These are phyloP conservation scores for Hypomecis atomaria DNA, from an alignment of 2,888 invertebrate genomes.

Conservation along the genomic window DNA sequence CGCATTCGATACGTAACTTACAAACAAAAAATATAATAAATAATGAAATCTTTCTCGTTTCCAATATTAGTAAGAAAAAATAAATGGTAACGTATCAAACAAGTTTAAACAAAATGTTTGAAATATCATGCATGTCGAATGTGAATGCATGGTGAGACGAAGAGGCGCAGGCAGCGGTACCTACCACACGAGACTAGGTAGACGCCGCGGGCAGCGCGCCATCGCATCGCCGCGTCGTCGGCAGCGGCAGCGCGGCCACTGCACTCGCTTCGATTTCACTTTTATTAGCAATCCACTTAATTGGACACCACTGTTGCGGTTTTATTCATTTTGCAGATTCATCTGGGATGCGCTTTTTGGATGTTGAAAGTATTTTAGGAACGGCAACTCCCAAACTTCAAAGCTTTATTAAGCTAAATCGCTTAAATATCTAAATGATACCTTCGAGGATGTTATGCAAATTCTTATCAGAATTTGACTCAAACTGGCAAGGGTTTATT, in stretches of 20 bases:
- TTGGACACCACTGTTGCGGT: constrained; percentile 82
- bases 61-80: no score
- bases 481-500: background rate
- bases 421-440: background rate
- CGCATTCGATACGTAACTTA: no score
- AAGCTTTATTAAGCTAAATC: background rate
- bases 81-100: no score
- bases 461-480: background rate
- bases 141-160: constrained; percentile 9
- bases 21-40: no score
- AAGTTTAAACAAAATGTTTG: no score
- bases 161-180: constrained; percentile 18
- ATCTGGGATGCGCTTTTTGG: constrained; percentile 65
- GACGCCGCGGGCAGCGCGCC: constrained; percentile 30
- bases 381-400: constrained; percentile 20
- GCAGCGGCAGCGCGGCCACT: constrained; percentile 71
- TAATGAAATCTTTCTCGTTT: no score
- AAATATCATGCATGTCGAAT: background rate
- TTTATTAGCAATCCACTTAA: constrained; percentile 84
- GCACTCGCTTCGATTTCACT: constrained; percentile 84
- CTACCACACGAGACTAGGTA: constrained; percentile 1
- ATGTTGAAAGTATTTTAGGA: constrained; percentile 45
- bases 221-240: constrained; percentile 26
- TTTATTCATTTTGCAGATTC: constrained; percentile 81
- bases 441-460: background rate